Base-by-base conservation (phyloP, 2,888 invertebrate genomes). In the Tipula unca region DNA sequence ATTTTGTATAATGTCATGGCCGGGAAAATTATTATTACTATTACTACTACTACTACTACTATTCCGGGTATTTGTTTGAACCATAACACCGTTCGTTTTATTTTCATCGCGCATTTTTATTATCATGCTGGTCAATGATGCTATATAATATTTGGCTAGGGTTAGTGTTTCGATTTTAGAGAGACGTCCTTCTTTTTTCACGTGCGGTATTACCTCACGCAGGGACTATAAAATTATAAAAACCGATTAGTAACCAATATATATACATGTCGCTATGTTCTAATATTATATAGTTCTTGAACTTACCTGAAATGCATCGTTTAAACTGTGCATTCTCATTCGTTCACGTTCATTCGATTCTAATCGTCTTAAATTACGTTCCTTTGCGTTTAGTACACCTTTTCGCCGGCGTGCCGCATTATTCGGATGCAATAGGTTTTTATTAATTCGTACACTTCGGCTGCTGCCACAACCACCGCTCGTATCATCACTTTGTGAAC, bases 281-380 rank as follows among this genome's bases (percentile, higher is more conserved):
- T 1, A 82, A 29, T 14, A 13, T 13, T 0, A 29, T 6, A 13
- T 2, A 2, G 13, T 10, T 0, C n/a, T n/a, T 10, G 39, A 48
- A 87, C 90, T 89, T 90, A 95, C 96, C 93, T 96, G 96, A 90
- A 97, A 97, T 17, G 97, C 97, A 89, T 97, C 96, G 90, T 97
- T 97, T 86, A 97, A 93, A 85, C 96, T 96, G 90, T 97, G 97
- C 97, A 97, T 97, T 88, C 97, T 92, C 95, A 96, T 96, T 86
- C 97, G 92, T 91, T 97, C 97, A 85, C 97, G 92, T 90, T 97
- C 97, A 90, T 97, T 97, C 90, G 97, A 97, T 91, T 97, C 97
- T 85, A 97, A 92, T 86, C 97, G 93, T 85, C 97, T 93, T 86
- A 96, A 91, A 91, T 97, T 97, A 87, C 97, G 92, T 89, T 97